Conservation (phyloP, 2,888 invertebrate species). For the Cremastobaeus sp. region DNA sequence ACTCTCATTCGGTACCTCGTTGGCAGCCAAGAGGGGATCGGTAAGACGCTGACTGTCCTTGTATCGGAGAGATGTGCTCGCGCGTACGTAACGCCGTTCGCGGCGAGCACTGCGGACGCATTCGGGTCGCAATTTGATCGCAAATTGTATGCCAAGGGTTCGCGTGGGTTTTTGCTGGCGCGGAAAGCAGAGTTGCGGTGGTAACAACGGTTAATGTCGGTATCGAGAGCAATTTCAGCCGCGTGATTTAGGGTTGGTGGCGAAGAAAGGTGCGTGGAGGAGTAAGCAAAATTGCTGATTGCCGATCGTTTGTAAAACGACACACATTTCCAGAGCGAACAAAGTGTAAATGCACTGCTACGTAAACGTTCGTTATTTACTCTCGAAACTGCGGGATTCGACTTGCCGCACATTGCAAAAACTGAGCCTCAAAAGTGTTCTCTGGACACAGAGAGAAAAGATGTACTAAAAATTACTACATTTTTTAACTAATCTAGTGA, state of each 20-base stretch:
- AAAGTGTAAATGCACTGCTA: too few relatives aligned
- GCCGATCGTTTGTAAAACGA: too few relatives aligned
- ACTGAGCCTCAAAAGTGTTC: too few relatives aligned
- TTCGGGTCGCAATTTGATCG: slow-evolving; percentile 32
- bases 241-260: background rate
- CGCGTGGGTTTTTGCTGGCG: slow-evolving; percentile 34
- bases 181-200: slow-evolving; percentile 8
- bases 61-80: slow-evolving; percentile 41
- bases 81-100: slow-evolving; percentile 15
- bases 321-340: too few relatives aligned
- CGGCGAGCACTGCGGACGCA: slow-evolving; percentile 1
- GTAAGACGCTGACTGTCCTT: slow-evolving; percentile 58
- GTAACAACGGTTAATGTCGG: slow-evolving; percentile 4
- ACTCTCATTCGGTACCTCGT: slow-evolving; percentile 66
- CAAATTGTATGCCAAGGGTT: slow-evolving; percentile 49
- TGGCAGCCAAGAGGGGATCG: slow-evolving; percentile 47
- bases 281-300: too few relatives aligned
- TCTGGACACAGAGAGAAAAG: too few relatives aligned
- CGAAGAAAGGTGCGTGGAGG: too few relatives aligned
- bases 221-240: slow-evolving; percentile 8
- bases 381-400: too few relatives aligned
- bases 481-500: too few relatives aligned
- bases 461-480: too few relatives aligned
- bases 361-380: too few relatives aligned
- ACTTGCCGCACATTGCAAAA: too few relatives aligned